Evolutionary conservation across 2,888 invertebrate genomes (phyloP), one percentile per base, ranked within the genome.

Genomic region (Epistrophe eligans): DNA sequence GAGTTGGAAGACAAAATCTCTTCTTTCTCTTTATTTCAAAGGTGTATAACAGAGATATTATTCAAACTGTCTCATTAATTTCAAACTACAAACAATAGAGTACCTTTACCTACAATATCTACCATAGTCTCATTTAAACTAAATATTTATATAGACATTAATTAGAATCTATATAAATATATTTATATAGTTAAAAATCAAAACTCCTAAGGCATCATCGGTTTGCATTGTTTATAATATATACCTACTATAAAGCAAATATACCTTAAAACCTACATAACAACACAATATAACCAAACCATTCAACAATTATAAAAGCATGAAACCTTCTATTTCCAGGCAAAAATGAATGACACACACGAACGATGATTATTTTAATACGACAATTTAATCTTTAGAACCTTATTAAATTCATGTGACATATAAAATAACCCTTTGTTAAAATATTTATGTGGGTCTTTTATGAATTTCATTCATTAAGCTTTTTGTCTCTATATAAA

Each of bases 301-400:
- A 67, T 50, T 67, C 50, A 35, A 60, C 19, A 60, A 58, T 38
- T 35, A 32, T 32, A 32, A 32, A 60, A 13, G n/a, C 17, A 38
- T 19, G 11, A 60, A 60, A 60, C 40, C 38, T 24, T 9, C 60
- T 38, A 15, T 60, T 19, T 2, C 15, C 60, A 40, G 1, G 17
- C 19, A 38, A 55, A 67, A 45, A 50, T n/a, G n/a, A n/a, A n/a
- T n/a, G 17, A 11, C 48, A 50, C 17, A 50, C 35, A 17, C n/a
- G 17, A 32, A 17, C 8, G 48, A 40, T n/a, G 24, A 80, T 72
- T 38, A 84, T 72, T 84, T 80, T 81, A 72, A 60, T 60, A 72
- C 77, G 82, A 71, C 85, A 82, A 40, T 60, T 70, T 82, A 85
- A 82, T 85, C 85, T 70, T 70, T 62, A 50, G 43, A 55, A 73